Percentiles rank a stretch among this genome's conserved stretches.
Evolutionary conservation across 2,888 invertebrate genomes (phyloP).

Genomic region (Zaprionus obscuricornis): DNA sequence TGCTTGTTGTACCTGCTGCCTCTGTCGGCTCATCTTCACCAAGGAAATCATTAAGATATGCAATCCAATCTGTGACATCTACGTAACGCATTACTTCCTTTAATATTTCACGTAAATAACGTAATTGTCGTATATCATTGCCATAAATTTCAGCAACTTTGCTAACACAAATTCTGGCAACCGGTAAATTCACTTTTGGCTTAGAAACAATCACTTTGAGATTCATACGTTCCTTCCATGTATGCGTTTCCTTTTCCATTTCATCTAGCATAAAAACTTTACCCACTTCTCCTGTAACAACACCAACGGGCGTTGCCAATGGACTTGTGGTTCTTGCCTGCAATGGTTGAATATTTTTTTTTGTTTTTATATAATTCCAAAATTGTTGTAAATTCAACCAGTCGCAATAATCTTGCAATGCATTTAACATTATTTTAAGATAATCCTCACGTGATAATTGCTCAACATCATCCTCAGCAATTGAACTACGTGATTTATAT

Average conservation of each 20-base stretch:
- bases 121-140: slow-evolving; percentile 42
- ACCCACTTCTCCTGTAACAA: slow-evolving; percentile 49
- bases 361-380: slow-evolving; percentile 60
- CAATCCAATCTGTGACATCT: slow-evolving; percentile 51
- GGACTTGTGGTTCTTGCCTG: slow-evolving; percentile 55
- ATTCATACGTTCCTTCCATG: slow-evolving; percentile 62
- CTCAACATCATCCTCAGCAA: slow-evolving; percentile 39
- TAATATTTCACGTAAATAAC: slow-evolving; percentile 47
- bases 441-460: slow-evolving; percentile 76
- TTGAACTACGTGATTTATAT: slow-evolving; percentile 58
- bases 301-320: slow-evolving; percentile 47
- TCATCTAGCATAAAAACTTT: slow-evolving; percentile 59
- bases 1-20: background rate
- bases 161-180: slow-evolving; percentile 48
- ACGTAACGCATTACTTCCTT: slow-evolving; percentile 13
- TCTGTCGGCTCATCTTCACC: slow-evolving; percentile 45
- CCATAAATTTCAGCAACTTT: slow-evolving; percentile 49
- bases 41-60: slow-evolving; percentile 44
- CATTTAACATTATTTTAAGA: slow-evolving; percentile 68
- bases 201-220: slow-evolving; percentile 56
- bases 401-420: slow-evolving; percentile 73
- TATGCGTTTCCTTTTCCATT: slow-evolving; percentile 57
- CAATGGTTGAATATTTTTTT: slow-evolving; percentile 41
- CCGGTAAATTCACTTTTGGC: slow-evolving; percentile 68
- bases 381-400: slow-evolving; percentile 69